Percentiles rank a stretch among this genome's conserved stretches.
Conservation (phyloP, 2,113 vertebrate species). For the Dipodomys stephensi region DNA sequence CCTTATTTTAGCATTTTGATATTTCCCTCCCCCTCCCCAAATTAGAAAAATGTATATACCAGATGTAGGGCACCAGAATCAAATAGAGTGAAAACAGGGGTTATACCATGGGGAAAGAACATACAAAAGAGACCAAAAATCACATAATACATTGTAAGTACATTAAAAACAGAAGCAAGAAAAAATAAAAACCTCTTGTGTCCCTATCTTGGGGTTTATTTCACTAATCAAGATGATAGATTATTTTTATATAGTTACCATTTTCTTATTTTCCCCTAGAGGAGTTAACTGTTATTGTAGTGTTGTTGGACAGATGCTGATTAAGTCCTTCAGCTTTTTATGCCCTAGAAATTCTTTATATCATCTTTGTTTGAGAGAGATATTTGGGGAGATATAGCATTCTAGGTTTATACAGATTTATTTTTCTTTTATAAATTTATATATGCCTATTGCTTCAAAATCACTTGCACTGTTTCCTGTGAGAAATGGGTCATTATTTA, state of each 20-base stretch:
- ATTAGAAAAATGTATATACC: too few species aligned
- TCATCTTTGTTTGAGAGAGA: neutral
- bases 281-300: neutral
- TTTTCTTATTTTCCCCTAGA: neutral
- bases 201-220: too few species aligned
- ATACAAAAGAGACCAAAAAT: too few species aligned
- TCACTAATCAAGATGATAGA: too few species aligned
- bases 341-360: neutral
- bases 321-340: neutral
- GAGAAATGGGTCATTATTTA: neutral
- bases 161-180: too few species aligned
- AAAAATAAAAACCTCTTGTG: too few species aligned
- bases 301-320: neutral
- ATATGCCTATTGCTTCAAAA: neutral
- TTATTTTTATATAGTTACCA: neutral
- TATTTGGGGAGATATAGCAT: neutral
- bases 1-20: too few species aligned
- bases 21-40: too few species aligned
- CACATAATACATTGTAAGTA: too few species aligned
- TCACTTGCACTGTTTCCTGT: neutral
- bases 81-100: too few species aligned
- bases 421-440: neutral
- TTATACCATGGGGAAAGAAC: too few species aligned
- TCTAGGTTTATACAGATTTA: neutral
- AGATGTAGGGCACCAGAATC: too few species aligned